These are phyloP conservation scores for Tenebrio molitor DNA, from an alignment of 1,140 invertebrate species.

Conservation along the genomic window DNA sequence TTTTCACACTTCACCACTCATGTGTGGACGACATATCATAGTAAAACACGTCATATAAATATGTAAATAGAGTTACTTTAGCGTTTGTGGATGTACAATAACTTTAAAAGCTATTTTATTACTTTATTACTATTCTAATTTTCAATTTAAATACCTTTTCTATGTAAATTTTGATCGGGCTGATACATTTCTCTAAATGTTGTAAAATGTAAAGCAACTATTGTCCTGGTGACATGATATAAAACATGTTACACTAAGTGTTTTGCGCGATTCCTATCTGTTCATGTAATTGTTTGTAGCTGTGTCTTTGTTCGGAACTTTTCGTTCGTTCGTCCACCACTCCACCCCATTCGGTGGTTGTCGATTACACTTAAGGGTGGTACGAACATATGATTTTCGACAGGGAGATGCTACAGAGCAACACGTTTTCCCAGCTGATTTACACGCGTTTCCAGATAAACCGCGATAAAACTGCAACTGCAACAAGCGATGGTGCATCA, in stretches of 20 bases:
- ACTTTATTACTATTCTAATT: conserved; percentile 63
- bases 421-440: conserved; percentile 45
- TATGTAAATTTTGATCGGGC: conserved; percentile 57
- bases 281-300: not conserved
- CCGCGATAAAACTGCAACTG: conserved; percentile 46
- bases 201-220: conserved; percentile 57
- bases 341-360: not conserved
- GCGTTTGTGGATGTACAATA: conserved; percentile 58
- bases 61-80: conserved; percentile 58
- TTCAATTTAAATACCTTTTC: conserved; percentile 62
- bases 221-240: conserved; percentile 45
- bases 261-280: conserved; percentile 21
- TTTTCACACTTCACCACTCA: conserved; percentile 57
- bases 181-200: conserved; percentile 58
- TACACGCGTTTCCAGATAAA: conserved; percentile 42
- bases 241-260: conserved; percentile 14
- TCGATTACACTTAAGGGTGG: not conserved
- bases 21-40: conserved; percentile 60
- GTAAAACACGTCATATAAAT: conserved; percentile 57
- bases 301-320: not conserved
- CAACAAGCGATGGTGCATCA: conserved; percentile 47
- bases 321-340: too few species aligned
- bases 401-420: conserved; percentile 10
- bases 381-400: conserved; percentile 5
- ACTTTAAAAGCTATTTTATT: conserved; percentile 62